phyloP scores from a whole-genome alignment of 1,140 invertebrate genomes.

The Idris sp. region DNA sequence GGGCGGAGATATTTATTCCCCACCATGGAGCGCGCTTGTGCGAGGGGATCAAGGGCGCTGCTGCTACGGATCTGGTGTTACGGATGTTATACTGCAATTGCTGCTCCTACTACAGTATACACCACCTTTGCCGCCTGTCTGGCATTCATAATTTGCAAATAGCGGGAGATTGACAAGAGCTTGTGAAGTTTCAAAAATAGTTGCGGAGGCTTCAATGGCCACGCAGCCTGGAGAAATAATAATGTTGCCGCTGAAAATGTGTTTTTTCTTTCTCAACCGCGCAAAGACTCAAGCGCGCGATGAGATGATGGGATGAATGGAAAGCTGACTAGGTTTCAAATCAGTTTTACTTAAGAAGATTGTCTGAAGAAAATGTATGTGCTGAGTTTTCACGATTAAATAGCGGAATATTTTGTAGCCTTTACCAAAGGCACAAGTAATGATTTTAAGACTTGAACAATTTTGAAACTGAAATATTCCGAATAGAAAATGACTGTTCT shows the following conservation, averaged over 20 bases:
- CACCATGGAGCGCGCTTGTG: slow-evolving; percentile 39
- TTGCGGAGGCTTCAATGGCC: slow-evolving; percentile 36
- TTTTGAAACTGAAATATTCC: no score
- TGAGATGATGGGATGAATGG: slow-evolving; percentile 27
- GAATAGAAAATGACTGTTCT: no score
- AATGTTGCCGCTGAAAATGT: slow-evolving; percentile 51
- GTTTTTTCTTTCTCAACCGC: slow-evolving; percentile 54
- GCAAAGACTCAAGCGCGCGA: slow-evolving; percentile 20
- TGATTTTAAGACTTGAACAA: no score
- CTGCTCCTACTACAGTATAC: slow-evolving; percentile 40
- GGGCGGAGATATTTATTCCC: slow-evolving; percentile 68
- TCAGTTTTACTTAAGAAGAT: slow-evolving; percentile 36
- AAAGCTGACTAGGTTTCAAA: slow-evolving; percentile 27
- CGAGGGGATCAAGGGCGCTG: slow-evolving; percentile 60
- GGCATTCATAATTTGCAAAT: slow-evolving; percentile 53
- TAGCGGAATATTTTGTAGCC: no score
- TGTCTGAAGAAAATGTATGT: slow-evolving; percentile 6
- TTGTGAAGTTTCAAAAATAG: slow-evolving; percentile 72
- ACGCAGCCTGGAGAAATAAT: slow-evolving; percentile 40
- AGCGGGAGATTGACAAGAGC: slow-evolving; percentile 43
- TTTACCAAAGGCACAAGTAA: no score
- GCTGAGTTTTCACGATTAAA: slow-evolving; percentile 10
- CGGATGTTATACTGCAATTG: slow-evolving; percentile 39
- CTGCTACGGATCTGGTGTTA: slow-evolving; percentile 31
- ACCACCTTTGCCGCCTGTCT: slow-evolving; percentile 55